These are phyloP conservation scores for Telenomus remus DNA, from an alignment of 1,140 invertebrate species.

Conservation along the genomic window DNA sequence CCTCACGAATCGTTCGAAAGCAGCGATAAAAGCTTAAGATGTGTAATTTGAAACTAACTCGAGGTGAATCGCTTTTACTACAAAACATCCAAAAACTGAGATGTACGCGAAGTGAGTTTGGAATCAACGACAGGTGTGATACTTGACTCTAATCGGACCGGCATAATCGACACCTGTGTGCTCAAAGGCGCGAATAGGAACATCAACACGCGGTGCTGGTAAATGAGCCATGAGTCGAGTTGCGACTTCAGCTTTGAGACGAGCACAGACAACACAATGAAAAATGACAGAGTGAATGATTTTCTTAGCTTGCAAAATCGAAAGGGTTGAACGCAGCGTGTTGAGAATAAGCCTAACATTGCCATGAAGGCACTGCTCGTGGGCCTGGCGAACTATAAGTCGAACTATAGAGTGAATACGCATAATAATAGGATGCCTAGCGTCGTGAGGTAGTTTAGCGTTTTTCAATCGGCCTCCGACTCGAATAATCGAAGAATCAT, in stretches of 20 bases:
- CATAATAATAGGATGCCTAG: no score
- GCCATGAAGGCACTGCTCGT: no score
- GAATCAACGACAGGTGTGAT: background rate
- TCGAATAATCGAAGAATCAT: no score
- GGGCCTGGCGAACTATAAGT: no score
- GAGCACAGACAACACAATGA: background rate
- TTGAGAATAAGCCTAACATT: no score
- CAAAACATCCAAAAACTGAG: background rate
- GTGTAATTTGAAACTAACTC: background rate
- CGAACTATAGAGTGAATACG: no score
- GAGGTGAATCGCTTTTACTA: background rate
- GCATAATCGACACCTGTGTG: background rate
- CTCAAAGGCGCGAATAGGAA: background rate
- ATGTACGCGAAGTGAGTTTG: background rate
- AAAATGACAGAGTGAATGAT: background rate
- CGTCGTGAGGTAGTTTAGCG: no score
- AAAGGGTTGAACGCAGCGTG: background rate
- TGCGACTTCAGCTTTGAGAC: background rate
- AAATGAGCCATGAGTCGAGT: background rate
- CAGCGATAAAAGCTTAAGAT: background rate
- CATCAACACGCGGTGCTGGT: background rate
- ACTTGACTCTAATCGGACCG: background rate
- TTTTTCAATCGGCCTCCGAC: no score
- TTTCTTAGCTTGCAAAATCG: background rate
- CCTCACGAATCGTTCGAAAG: background rate